Evolutionary conservation across 1,140 invertebrate species (phyloP).

Genomic region (Trachymyrmex cornetzi): DNA sequence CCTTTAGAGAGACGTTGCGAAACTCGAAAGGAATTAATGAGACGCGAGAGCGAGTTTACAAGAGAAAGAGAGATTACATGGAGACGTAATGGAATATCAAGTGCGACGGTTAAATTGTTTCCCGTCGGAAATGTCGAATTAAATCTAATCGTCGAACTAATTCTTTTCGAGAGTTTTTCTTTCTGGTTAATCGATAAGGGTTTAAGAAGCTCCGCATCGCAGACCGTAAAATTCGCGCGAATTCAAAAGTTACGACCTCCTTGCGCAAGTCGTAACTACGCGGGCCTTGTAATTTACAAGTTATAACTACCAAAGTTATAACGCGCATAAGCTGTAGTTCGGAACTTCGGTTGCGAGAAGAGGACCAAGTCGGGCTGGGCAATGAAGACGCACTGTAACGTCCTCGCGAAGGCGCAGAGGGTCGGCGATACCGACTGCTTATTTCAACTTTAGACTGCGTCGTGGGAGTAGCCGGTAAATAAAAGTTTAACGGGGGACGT

Average conservation of each 20-base stretch:
- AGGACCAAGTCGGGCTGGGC: slow-evolving; percentile 31
- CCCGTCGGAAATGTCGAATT: slow-evolving; percentile 4
- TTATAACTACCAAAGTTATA: slow-evolving; percentile 75
- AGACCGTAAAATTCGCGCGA: slow-evolving; percentile 51
- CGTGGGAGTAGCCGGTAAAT: slow-evolving; percentile 30
- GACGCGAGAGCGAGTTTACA: slow-evolving; percentile 18
- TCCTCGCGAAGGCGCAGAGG: slow-evolving; percentile 56
- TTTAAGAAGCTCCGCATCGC: not conserved
- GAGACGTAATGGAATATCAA: slow-evolving; percentile 48
- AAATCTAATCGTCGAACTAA: slow-evolving; percentile 17
- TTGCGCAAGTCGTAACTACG: slow-evolving; percentile 48
- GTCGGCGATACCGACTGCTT: slow-evolving; percentile 60
- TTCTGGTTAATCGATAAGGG: not conserved
- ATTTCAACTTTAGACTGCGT: slow-evolving; percentile 68
- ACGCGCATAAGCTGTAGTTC: slow-evolving; percentile 59
- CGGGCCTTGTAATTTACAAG: slow-evolving; percentile 73
- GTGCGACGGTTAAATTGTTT: slow-evolving; percentile 37
- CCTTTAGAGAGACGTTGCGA: slow-evolving; percentile 42
- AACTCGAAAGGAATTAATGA: slow-evolving; percentile 54
- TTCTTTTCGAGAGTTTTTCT: not conserved
- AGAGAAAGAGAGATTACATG: slow-evolving; percentile 13
- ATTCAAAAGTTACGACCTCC: slow-evolving; percentile 63
- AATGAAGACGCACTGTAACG: slow-evolving; percentile 70
- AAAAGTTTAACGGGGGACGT: not conserved
- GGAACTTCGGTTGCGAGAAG: slow-evolving; percentile 52